These are phyloP conservation scores for Agriopis marginaria DNA, from an alignment of 2,888 invertebrate genomes.

Conservation along the genomic window DNA sequence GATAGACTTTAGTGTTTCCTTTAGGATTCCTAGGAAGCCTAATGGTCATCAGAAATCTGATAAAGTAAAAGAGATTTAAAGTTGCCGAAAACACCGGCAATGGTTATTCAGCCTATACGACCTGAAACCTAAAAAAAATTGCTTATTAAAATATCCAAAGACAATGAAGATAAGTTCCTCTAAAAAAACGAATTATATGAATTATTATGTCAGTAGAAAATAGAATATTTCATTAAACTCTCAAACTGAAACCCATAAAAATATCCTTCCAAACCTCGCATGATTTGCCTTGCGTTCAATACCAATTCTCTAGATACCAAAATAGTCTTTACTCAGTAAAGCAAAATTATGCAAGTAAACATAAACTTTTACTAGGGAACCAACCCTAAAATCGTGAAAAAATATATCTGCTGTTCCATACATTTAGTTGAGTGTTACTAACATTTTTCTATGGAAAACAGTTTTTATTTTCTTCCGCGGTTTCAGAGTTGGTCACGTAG, in stretches of 20 bases:
- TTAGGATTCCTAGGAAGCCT: slow-evolving; percentile 6
- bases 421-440: no score
- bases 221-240: slow-evolving; percentile 1
- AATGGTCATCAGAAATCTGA: not conserved
- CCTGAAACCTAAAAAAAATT: not conserved
- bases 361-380: no score
- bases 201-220: not conserved
- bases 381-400: no score
- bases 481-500: no score
- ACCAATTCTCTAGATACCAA: not conserved
- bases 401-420: no score
- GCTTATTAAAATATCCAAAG: not conserved
- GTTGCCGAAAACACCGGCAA: no score
- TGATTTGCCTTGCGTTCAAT: not conserved
- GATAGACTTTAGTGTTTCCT: slow-evolving; percentile 14
- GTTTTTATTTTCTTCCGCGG: no score
- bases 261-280: not conserved
- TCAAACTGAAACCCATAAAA: not conserved
- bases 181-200: not conserved
- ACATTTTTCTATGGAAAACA: no score
- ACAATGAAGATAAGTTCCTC: not conserved
- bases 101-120: no score
- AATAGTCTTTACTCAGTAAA: not conserved
- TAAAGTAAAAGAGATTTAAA: not conserved
- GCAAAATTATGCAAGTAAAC: no score